These are phyloP conservation scores for Limulus polyphemus DNA, from an alignment of 2,888 invertebrate genomes.

Conservation along the genomic window DNA sequence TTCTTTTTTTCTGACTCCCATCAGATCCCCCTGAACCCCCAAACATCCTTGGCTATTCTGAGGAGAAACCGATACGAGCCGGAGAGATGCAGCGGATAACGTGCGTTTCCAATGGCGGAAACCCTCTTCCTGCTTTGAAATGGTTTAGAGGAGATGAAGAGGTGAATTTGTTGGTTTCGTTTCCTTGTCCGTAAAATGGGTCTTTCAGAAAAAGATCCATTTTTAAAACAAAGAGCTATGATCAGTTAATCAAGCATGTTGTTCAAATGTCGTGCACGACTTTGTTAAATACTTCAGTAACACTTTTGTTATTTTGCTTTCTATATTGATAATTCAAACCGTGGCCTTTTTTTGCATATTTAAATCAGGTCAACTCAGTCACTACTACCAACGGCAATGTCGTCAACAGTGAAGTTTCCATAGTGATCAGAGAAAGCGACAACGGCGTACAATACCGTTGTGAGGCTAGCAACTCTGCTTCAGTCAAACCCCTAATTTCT, in stretches of 20 bases:
- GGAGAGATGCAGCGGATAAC: constrained; percentile 76
- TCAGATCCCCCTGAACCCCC: constrained; percentile 87
- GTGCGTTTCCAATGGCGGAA: constrained; percentile 86
- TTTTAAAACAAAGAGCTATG: too few species aligned
- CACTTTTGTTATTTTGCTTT: too few species aligned
- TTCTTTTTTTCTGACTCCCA: too few species aligned
- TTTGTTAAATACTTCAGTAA: too few species aligned
- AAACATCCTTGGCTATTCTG: constrained; percentile 77
- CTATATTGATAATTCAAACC: too few species aligned
- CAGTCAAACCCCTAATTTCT: constrained; percentile 69
- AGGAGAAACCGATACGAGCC: constrained; percentile 64
- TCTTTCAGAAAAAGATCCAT: too few species aligned
- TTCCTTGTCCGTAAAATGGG: too few species aligned
- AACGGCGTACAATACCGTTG: constrained; percentile 88
- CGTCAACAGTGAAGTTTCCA: constrained; percentile 67
- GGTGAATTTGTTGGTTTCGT: too few species aligned
- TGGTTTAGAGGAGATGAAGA: constrained; percentile 99
- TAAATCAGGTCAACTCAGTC: too few species aligned
- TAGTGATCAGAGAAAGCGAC: constrained; percentile 78
- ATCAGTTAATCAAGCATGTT: too few species aligned
- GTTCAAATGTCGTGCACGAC: too few species aligned
- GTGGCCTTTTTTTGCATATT: too few species aligned
- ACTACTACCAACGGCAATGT: constrained; percentile 63
- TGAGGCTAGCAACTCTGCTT: constrained; percentile 81
- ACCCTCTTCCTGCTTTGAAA: constrained; percentile 78